Evolutionary conservation across 2,113 vertebrate species (phyloP).

Genomic region (Anguilla rostrata): DNA sequence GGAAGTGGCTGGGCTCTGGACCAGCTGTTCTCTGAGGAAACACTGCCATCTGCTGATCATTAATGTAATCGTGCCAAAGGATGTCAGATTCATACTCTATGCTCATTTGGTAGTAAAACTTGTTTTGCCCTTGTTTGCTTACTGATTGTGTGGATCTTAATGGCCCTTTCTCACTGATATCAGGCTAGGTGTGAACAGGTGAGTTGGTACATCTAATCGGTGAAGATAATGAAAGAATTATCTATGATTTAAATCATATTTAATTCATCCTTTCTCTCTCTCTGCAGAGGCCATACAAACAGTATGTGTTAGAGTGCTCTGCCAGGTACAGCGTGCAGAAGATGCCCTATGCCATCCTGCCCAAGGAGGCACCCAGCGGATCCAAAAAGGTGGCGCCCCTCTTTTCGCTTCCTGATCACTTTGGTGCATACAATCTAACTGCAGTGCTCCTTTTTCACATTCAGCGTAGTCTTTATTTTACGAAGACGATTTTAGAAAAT

Average conservation of each 20-base stretch:
- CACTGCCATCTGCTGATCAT: slow-evolving; percentile 33
- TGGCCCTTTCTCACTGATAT: background rate
- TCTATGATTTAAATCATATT: background rate
- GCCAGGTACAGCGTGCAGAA: slow-evolving; percentile 74
- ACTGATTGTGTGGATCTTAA: no score
- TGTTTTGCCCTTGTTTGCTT: no score
- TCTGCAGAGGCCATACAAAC: slow-evolving; percentile 72
- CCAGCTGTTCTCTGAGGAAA: background rate
- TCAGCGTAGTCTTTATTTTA: no score
- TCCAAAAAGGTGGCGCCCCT: slow-evolving; percentile 70
- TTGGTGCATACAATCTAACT: background rate
- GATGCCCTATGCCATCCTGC: slow-evolving; percentile 82
- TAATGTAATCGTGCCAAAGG: background rate
- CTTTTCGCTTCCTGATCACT: background rate
- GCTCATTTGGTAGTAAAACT: background rate
- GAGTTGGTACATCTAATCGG: background rate
- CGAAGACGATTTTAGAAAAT: no score
- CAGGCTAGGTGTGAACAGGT: background rate
- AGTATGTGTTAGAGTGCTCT: slow-evolving; percentile 77
- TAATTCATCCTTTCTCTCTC: background rate
- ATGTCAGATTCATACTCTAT: background rate
- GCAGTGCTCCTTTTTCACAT: no score
- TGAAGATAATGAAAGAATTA: background rate
- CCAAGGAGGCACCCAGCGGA: slow-evolving; percentile 67
- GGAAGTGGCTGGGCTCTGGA: background rate